Evolutionary conservation across 2,888 invertebrate genomes (phyloP).

Genomic region (Sarcophaga subvicina): DNA sequence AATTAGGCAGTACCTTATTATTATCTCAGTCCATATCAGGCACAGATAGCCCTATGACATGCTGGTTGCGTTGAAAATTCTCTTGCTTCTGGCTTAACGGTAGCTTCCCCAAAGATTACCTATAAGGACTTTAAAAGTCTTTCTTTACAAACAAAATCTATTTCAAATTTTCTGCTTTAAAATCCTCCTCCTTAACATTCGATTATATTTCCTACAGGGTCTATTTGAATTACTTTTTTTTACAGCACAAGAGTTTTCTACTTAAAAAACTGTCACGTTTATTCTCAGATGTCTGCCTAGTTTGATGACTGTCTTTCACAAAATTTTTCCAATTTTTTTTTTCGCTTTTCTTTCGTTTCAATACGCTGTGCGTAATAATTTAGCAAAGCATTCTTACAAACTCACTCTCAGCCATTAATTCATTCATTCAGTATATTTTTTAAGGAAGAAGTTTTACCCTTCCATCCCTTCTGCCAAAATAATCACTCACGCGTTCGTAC

Average conservation of each 20-base stretch:
- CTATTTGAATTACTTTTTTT: not conserved
- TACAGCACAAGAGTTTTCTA: not conserved
- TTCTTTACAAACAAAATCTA: not conserved
- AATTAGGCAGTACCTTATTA: no score
- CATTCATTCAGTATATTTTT: not conserved
- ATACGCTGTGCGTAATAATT: conserved; percentile 12
- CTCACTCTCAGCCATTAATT: conserved; percentile 16
- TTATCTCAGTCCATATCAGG: no score
- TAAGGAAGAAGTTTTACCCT: not conserved
- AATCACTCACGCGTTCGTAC: conserved; percentile 8
- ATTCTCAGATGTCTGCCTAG: conserved; percentile 35
- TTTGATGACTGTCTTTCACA: conserved; percentile 30
- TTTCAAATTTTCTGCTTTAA: not conserved
- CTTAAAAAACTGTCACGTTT: conserved; percentile 50
- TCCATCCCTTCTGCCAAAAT: conserved; percentile 11
- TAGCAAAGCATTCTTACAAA: not conserved
- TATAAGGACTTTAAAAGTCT: no score
- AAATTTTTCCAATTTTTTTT: not conserved
- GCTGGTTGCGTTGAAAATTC: no score
- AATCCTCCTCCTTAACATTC: not conserved
- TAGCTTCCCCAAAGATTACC: no score
- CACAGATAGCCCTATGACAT: no score
- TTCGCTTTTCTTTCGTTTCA: not conserved
- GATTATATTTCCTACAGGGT: conserved; percentile 4
- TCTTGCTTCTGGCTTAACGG: no score